Conservation (phyloP, 2,797 vertebrate species). For the Cynodonichthys magdalenae region DNA sequence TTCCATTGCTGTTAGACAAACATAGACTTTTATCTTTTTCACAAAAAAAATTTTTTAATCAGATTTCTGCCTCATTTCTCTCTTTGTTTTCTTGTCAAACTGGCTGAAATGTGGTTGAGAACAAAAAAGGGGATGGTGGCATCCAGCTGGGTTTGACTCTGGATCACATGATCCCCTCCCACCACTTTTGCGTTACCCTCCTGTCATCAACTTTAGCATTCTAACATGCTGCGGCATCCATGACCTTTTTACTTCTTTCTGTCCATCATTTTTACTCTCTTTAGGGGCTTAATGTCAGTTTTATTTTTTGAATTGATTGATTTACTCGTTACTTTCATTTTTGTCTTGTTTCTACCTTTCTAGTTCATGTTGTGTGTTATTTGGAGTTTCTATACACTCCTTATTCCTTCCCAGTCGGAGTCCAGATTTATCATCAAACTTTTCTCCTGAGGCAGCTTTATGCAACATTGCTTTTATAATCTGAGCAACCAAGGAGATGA, state of each 20-base stretch:
- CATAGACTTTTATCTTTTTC: slow-evolving; percentile 5
- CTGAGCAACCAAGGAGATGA: slow-evolving; percentile 38
- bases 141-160: slow-evolving; percentile 52
- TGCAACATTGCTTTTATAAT: slow-evolving; percentile 67
- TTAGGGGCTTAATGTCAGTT: slow-evolving; percentile 1
- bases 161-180: slow-evolving; percentile 62
- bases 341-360: slow-evolving; percentile 15
- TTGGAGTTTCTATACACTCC: slow-evolving; percentile 19
- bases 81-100: slow-evolving; percentile 22
- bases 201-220: slow-evolving; percentile 62
- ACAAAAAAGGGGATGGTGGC: slow-evolving; percentile 40
- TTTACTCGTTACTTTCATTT: neutral
- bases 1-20: slow-evolving; percentile 14
- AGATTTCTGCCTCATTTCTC: slow-evolving; percentile 17
- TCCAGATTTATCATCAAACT: slow-evolving; percentile 53
- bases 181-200: slow-evolving; percentile 48
- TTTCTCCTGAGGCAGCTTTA: slow-evolving; percentile 54
- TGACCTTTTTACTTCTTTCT: slow-evolving; percentile 51
- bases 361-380: slow-evolving; percentile 7
- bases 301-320: neutral
- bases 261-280: slow-evolving; percentile 22
- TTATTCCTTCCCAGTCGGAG: slow-evolving; percentile 11
- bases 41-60: slow-evolving; percentile 1
- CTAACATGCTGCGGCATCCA: slow-evolving; percentile 64
- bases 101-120: slow-evolving; percentile 31